Conservation (phyloP, 2,113 vertebrate genomes). For the Pollachius pollachius region DNA sequence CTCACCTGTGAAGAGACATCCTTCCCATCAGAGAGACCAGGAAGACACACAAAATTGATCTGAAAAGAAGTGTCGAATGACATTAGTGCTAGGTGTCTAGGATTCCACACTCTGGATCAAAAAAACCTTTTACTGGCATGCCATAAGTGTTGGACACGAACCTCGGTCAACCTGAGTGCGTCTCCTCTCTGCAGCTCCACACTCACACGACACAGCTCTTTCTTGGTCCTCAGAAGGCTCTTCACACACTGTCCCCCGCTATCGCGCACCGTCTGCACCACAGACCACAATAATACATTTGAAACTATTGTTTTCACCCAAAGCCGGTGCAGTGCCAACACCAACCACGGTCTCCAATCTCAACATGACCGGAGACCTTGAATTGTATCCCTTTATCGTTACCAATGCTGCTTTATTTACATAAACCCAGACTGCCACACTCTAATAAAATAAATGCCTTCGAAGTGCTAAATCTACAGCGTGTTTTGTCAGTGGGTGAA, state of each 20-base stretch:
- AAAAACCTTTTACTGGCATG: not conserved
- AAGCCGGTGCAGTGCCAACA: too few species aligned
- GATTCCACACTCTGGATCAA: not conserved
- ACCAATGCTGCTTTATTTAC: too few species aligned
- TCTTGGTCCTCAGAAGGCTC: conserved; percentile 85
- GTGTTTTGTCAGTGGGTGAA: too few species aligned
- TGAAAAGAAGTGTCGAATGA: conserved; percentile 47
- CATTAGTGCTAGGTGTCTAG: not conserved
- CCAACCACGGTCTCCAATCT: too few species aligned
- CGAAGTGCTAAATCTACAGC: too few species aligned
- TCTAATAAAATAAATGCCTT: too few species aligned
- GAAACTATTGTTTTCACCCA: too few species aligned
- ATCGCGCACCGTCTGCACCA: conserved; percentile 81
- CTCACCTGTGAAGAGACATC: conserved; percentile 80
- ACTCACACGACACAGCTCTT: conserved; percentile 83
- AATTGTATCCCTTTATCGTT: too few species aligned
- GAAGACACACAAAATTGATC: conserved; percentile 89
- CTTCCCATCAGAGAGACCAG: conserved; percentile 75
- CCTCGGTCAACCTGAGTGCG: conserved; percentile 78
- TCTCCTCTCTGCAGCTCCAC: conserved; percentile 75
- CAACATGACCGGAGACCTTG: too few species aligned
- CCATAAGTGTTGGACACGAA: conserved; percentile 57
- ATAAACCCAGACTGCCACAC: too few species aligned
- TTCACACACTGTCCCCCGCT: conserved; percentile 79
- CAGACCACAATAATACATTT: conserved; percentile 20